These are phyloP conservation scores for Achatina immaculata DNA, from an alignment of 1,140 invertebrate species.

Conservation along the genomic window DNA sequence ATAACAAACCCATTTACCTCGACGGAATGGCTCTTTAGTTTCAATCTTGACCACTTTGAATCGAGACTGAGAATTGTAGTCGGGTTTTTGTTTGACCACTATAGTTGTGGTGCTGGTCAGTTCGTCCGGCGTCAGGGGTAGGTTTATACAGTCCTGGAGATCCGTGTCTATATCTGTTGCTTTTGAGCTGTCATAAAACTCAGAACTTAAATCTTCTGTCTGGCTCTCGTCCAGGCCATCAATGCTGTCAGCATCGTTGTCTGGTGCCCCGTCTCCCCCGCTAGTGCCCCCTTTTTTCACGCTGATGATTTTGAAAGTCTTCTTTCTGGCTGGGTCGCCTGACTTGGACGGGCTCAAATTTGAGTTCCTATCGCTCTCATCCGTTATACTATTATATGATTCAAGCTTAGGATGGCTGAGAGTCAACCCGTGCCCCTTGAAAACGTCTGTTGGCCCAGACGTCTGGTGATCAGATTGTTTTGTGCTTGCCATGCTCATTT, in stretches of 20 bases:
- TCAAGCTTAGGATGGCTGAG: neutral
- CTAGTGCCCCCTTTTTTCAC: slow-evolving; percentile 79
- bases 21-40: slow-evolving; percentile 89
- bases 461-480: neutral
- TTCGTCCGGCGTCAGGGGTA: slow-evolving; percentile 46
- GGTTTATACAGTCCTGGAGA: slow-evolving; percentile 39
- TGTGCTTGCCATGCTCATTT: slow-evolving; percentile 14
- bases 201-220: slow-evolving; percentile 81
- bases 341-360: slow-evolving; percentile 38
- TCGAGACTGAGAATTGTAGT: slow-evolving; percentile 49
- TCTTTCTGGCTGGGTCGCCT: slow-evolving; percentile 79
- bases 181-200: slow-evolving; percentile 70
- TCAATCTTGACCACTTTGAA: slow-evolving; percentile 98
- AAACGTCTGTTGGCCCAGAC: neutral
- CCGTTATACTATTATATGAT: slow-evolving; percentile 9
- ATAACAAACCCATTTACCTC: slow-evolving; percentile 95
- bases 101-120: slow-evolving; percentile 40
- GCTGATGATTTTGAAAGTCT: slow-evolving; percentile 93
- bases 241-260: slow-evolving; percentile 91
- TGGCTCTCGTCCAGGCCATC: slow-evolving; percentile 94
- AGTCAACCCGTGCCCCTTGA: neutral
- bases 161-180: slow-evolving; percentile 52
- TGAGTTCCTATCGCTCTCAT: slow-evolving; percentile 36
- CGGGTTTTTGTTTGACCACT: slow-evolving; percentile 47
- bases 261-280: slow-evolving; percentile 81